Evolutionary conservation across 1,140 invertebrate species (phyloP), one percentile per base, ranked within the genome.

Genomic region (Sitophilus oryzae): DNA sequence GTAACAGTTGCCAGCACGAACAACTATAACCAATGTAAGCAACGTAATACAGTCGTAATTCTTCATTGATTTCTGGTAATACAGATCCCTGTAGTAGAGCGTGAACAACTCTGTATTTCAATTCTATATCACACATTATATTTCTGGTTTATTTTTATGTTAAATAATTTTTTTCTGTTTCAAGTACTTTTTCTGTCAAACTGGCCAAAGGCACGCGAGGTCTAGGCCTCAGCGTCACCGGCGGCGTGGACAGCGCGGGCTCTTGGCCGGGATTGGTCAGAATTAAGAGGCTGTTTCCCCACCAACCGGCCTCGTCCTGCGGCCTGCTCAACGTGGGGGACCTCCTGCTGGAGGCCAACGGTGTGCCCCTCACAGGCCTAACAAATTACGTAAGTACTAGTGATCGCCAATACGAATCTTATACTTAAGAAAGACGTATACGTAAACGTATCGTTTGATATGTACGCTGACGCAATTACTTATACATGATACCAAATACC

Each of bases 381-480:
- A 88, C 85, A 56, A 89, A 89, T 76, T 86, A 89, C 67, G 88
- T 91, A 73, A 82, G 84, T 82, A n/a, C n/a, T n/a, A n/a, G n/a
- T n/a, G n/a, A n/a, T n/a, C n/a, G n/a, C n/a, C n/a, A n/a, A n/a
- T n/a, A n/a, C n/a, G n/a, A n/a, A n/a, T n/a, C n/a, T n/a, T n/a
- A n/a, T n/a, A n/a, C n/a, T n/a, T n/a, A n/a, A n/a, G n/a, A n/a
- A n/a, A n/a, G n/a, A n/a, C n/a, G n/a, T n/a, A n/a, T n/a, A n/a
- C n/a, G n/a, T n/a, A n/a, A n/a, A n/a, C n/a, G n/a, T n/a, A n/a
- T n/a, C n/a, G n/a, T n/a, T n/a, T n/a, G n/a, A n/a, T n/a, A n/a
- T n/a, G n/a, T n/a, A n/a, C n/a, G n/a, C n/a, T n/a, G n/a, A n/a
- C n/a, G n/a, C n/a, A n/a, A n/a, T n/a, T n/a, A n/a, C n/a, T n/a